Percentiles rank a stretch among this genome's conserved stretches.
phyloP scores from a whole-genome alignment of 1,140 invertebrate genomes.

The Ladona fulva region DNA sequence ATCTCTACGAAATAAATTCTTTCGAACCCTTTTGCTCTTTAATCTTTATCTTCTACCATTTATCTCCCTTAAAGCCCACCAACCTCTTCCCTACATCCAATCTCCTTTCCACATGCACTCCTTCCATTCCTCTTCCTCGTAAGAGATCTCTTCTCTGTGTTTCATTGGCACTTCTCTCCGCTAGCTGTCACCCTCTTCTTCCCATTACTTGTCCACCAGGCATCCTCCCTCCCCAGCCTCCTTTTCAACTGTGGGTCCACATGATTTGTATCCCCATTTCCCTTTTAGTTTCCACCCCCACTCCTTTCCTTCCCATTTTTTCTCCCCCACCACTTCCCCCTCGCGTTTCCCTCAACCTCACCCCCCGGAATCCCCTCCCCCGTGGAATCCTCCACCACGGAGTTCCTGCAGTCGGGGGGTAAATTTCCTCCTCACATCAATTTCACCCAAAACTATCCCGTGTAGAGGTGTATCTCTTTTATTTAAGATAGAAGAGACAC shows the following conservation, averaged over 20 bases:
- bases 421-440: no score
- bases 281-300: conserved; percentile 3
- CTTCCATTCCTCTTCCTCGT: neutral
- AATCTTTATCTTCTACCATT: neutral
- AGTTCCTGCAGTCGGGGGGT: no score
- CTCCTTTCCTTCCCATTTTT: conserved; percentile 7
- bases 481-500: no score
- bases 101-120: conserved; percentile 14
- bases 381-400: no score
- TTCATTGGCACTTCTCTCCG: conserved; percentile 24
- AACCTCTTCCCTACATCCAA: neutral
- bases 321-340: neutral
- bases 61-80: neutral
- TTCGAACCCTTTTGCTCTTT: neutral
- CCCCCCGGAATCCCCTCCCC: neutral
- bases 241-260: neutral
- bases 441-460: no score
- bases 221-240: neutral
- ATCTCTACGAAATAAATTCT: conserved; percentile 2
- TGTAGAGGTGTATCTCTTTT: no score
- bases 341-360: neutral
- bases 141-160: conserved; percentile 35
- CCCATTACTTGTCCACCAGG: conserved; percentile 9
- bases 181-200: conserved; percentile 12
- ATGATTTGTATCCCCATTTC: conserved; percentile 6